Percentiles rank a stretch among this genome's conserved stretches.
phyloP scores from a whole-genome alignment of 2,113 vertebrate genomes.

The Tautogolabrus adspersus region DNA sequence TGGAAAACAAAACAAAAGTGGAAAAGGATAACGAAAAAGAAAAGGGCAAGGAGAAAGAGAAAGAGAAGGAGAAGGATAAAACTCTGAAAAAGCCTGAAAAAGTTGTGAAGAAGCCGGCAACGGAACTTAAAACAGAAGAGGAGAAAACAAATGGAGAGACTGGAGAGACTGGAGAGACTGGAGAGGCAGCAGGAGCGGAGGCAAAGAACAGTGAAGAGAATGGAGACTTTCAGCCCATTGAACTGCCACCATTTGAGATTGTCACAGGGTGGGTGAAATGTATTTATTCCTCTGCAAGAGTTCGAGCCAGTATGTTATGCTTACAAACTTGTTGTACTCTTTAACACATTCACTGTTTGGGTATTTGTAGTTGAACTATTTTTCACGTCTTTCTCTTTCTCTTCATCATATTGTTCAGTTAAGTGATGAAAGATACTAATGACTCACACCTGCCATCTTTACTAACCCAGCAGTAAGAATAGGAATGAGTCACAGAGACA shows the following conservation, averaged over 20 bases:
- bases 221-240: conserved; percentile 82
- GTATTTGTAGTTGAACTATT: not conserved
- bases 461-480: conserved; percentile 61
- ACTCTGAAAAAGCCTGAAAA: conserved; percentile 58
- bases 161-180: conserved; percentile 43
- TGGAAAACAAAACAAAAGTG: conserved; percentile 67
- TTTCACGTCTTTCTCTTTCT: not conserved
- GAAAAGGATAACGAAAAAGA: conserved; percentile 64
- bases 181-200: conserved; percentile 48
- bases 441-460: conserved; percentile 44
- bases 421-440: conserved; percentile 24
- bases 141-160: conserved; percentile 52
- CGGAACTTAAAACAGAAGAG: conserved; percentile 22
- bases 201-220: conserved; percentile 63
- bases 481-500: conserved; percentile 67
- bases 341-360: not conserved
- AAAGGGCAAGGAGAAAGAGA: conserved; percentile 61
- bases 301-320: not conserved
- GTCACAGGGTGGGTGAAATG: conserved; percentile 88
- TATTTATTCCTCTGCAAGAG: not conserved
- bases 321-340: conserved; percentile 6
- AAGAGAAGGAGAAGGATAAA: conserved; percentile 59
- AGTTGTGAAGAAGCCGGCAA: conserved; percentile 48
- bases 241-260: conserved; percentile 94
- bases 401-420: not conserved